Evolutionary conservation across 2,888 invertebrate species (phyloP), one percentile per base, ranked within the genome.

Genomic region (Platypus cylindrus): DNA sequence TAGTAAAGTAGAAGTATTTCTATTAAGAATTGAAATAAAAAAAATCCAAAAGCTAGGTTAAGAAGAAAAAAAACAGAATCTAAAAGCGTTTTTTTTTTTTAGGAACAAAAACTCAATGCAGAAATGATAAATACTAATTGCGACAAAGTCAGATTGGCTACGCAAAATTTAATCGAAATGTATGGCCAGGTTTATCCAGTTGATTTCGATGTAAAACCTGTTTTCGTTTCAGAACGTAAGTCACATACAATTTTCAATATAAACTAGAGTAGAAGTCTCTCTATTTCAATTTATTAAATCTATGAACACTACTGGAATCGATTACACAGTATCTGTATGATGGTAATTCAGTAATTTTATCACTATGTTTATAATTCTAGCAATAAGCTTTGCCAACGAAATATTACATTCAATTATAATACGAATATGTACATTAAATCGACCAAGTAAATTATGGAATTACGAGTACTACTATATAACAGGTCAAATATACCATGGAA

Each of bases 401-500:
- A 71, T 87, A 35, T 61, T 74, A 1, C 85, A 87, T 50, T 70
- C 78, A 5, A 75, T 89, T 18, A 63, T 89, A 34, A 73, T 91
- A 40, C 77, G 84, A 51, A 71, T 93, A 25, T 86, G 85, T 43
- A 83, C 83, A 17, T 67, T 90, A 2, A 86, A 89, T 60, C 71
- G 86, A 37, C 66, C 86, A 11, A 76, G 78, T 3, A 67, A 67
- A 1, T 71, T 75, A 36, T 89, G 89, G 87, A 74, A 71, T 44
- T 83, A 82, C 59, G 84, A 87, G 49, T 83, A 86, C 53, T 94
- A 85, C 54, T 70, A 81, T 44, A 72, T 93, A 37, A 78, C 81
- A 34, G 84, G 83, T 13, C 87, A 90, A 58, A 73, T 94, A 40
- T 89, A 79, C 59, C 83, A 94, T 60, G 94, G 93, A 5, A 87